These are phyloP conservation scores for Penaeus chinensis DNA, from an alignment of 1,140 invertebrate genomes.

Conservation along the genomic window DNA sequence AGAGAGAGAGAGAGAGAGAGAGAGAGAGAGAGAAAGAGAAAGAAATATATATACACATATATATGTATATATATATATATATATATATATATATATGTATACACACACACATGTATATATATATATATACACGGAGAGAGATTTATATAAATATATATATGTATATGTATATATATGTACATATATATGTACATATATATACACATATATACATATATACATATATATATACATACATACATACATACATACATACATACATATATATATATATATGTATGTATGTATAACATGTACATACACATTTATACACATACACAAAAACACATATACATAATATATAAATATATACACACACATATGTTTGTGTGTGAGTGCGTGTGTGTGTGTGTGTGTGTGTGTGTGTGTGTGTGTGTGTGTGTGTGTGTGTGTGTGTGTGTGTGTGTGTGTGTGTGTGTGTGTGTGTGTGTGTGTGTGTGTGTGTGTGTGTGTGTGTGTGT, in stretches of 20 bases:
- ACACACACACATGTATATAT: too few relatives aligned
- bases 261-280: too few relatives aligned
- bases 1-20: too few relatives aligned
- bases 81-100: too few relatives aligned
- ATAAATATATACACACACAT: too few relatives aligned
- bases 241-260: background rate
- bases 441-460: too few relatives aligned
- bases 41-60: too few relatives aligned
- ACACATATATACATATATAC: background rate
- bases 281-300: background rate
- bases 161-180: too few relatives aligned
- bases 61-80: too few relatives aligned
- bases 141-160: background rate
- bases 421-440: background rate
- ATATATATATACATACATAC: slow-evolving; percentile 30
- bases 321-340: background rate
- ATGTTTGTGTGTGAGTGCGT: background rate
- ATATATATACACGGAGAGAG: background rate
- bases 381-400: slow-evolving; percentile 12
- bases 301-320: slow-evolving; percentile 3
- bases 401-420: background rate
- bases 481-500: slow-evolving; percentile 24
- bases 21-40: too few relatives aligned
- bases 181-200: too few relatives aligned
- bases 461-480: background rate